A percentile compares a stretch with the other conserved stretches of the same genome.
phyloP scores from a whole-genome alignment of 2,888 invertebrate species.

The Charanyca ferruginea region DNA sequence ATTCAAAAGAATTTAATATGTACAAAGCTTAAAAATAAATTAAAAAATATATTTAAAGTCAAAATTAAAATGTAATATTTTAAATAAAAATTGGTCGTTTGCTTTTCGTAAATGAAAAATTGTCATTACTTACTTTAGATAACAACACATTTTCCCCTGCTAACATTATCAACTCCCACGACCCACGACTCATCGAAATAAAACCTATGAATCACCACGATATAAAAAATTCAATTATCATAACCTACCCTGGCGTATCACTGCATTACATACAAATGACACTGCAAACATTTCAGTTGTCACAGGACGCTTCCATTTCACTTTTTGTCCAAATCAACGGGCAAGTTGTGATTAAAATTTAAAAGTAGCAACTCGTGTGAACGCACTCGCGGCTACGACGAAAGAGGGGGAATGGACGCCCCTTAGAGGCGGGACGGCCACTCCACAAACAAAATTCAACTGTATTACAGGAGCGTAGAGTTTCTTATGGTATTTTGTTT shows the following conservation, averaged over 20 bases:
- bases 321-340: conserved; percentile 86
- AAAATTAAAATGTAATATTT: no score
- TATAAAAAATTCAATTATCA: conserved; percentile 63
- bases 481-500: conserved; percentile 42
- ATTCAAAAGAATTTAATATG: no score
- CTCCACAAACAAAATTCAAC: conserved; percentile 65
- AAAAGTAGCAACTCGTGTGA: conserved; percentile 87
- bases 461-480: conserved; percentile 60
- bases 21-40: no score
- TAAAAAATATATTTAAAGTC: no score
- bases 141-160: conserved; percentile 13
- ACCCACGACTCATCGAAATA: conserved; percentile 31
- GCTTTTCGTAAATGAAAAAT: not conserved
- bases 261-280: conserved; percentile 60
- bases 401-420: conserved; percentile 87
- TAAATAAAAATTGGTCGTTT: not conserved
- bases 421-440: conserved; percentile 86
- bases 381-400: conserved; percentile 82
- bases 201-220: conserved; percentile 60
- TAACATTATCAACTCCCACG: conserved; percentile 8
- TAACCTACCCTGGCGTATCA: conserved; percentile 56
- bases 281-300: conserved; percentile 75
- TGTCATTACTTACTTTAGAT: not conserved
- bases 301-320: conserved; percentile 78
- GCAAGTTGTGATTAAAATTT: conserved; percentile 88